Base-by-base conservation (phyloP, 2,888 invertebrate species). In the Glyphotaelius pellucidus region DNA sequence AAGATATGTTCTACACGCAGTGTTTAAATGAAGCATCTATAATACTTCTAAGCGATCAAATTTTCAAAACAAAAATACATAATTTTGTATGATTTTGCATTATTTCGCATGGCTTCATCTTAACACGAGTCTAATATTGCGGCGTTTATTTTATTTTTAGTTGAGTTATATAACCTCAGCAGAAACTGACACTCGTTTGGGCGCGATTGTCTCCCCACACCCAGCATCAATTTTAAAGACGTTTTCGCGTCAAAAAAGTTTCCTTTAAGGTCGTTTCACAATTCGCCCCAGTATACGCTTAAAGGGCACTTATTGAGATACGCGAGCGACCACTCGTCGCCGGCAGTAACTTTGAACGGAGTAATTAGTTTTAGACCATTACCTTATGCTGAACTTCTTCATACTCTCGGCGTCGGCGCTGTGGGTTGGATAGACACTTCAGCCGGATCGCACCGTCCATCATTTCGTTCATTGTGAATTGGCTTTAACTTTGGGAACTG, bases 341-440 rank as follows among this genome's bases (percentile, higher is more conserved):
- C 7, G 11, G 31, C 31, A 35, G 52, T 88, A 88, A 88, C 67
- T 88, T 67, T 19, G 67, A 67, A 88, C 32, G 35, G 35, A 88
- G 80, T 89, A 89, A 89, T 89, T 89, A 89, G 89, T 89, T 89
- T 89, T 89, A 30, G 42, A 42, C 80, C 80, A 89, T 89, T 89
- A 89, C 89, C 89, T 80, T 80, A 32, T n/a, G 80, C 38, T 86
- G 81, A 81, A 81, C 81, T 81, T 81, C 81, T 81, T 31, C 81
- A 9, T 32, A 30, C 19, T 31, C 15, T 25, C 25, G n/a, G 67
- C 67, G 9, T 67, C 19, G 67, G 67, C 15, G 15, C 19, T 5
- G 7, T 4, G 7, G 67, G n/a, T 5, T 52, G 25, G 52, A 19
- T 67, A 67, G 67, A 7, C 67, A 67, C 67, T 67, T 67, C 67